Evolutionary conservation across 2,888 invertebrate species (phyloP).

Genomic region (Ochropleura leucogaster): DNA sequence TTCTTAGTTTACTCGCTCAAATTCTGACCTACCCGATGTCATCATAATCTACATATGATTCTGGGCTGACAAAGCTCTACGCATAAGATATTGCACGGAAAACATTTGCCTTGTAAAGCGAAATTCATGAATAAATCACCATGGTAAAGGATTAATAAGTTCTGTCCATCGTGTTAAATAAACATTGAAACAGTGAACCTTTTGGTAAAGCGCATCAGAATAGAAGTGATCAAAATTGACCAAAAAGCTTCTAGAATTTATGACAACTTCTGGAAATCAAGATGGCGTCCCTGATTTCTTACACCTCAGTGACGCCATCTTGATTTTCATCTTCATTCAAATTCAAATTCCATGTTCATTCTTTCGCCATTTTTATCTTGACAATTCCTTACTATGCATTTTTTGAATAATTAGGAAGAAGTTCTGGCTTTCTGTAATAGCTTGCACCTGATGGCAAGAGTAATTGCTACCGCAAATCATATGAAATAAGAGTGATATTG

Average conservation of each 20-base stretch:
- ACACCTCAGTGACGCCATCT: too few relatives aligned
- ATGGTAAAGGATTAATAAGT: conserved; percentile 34
- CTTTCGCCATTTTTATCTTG: too few relatives aligned
- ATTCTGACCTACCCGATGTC: conserved; percentile 11
- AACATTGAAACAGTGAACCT: background rate
- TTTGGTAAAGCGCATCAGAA: background rate
- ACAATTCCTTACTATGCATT: too few relatives aligned
- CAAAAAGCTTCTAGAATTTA: background rate
- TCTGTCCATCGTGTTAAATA: conserved; percentile 7
- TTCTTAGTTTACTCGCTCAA: background rate
- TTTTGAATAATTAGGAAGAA: too few relatives aligned
- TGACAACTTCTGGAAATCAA: background rate
- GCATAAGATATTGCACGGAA: conserved; percentile 48
- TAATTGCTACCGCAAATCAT: too few relatives aligned
- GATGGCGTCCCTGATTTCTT: background rate
- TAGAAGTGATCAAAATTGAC: background rate
- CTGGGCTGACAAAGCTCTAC: conserved; percentile 45
- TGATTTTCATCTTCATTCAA: too few relatives aligned
- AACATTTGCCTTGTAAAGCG: conserved; percentile 39
- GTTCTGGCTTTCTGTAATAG: too few relatives aligned
- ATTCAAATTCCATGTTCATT: too few relatives aligned
- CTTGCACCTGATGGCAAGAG: too few relatives aligned
- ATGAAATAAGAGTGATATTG: too few relatives aligned
- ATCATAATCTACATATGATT: conserved; percentile 41
- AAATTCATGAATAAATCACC: conserved; percentile 54